Conservation (phyloP, 2,888 invertebrate species). For the Colletes collaris region DNA sequence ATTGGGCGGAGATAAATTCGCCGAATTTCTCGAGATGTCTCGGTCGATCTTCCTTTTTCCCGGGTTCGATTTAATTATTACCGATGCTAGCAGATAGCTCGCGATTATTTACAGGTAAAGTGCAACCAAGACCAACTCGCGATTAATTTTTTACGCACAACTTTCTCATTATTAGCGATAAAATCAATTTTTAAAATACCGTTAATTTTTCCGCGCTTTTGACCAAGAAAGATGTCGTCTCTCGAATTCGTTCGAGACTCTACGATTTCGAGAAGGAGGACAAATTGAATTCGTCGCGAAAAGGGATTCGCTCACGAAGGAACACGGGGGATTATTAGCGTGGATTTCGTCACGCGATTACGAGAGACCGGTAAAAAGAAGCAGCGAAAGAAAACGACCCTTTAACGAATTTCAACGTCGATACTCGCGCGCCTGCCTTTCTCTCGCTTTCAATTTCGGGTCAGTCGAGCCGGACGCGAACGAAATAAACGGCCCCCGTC, state of each 20-base stretch:
- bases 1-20: slow-evolving; percentile 38
- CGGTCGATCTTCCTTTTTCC: background rate
- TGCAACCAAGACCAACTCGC: too few species aligned
- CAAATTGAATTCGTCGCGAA: background rate
- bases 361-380: background rate
- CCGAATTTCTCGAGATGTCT: slow-evolving; percentile 25
- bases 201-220: too few species aligned
- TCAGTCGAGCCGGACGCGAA: slow-evolving; percentile 20
- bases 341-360: slow-evolving; percentile 20
- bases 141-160: too few species aligned
- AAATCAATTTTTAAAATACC: too few species aligned
- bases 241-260: background rate
- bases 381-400: background rate
- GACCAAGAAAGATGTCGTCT: too few species aligned
- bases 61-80: slow-evolving; percentile 17
- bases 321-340: too few species aligned
- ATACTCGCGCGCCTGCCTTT: slow-evolving; percentile 11
- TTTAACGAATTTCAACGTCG: slow-evolving; percentile 35
- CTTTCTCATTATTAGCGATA: too few species aligned
- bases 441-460: slow-evolving; percentile 55
- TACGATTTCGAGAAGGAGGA: background rate
- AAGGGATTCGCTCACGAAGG: background rate
- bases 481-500: slow-evolving; percentile 50
- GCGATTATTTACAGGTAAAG: background rate
- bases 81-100: slow-evolving; percentile 7